Base-by-base conservation (phyloP, 1,140 invertebrate species). In the Drosophila willistoni region DNA sequence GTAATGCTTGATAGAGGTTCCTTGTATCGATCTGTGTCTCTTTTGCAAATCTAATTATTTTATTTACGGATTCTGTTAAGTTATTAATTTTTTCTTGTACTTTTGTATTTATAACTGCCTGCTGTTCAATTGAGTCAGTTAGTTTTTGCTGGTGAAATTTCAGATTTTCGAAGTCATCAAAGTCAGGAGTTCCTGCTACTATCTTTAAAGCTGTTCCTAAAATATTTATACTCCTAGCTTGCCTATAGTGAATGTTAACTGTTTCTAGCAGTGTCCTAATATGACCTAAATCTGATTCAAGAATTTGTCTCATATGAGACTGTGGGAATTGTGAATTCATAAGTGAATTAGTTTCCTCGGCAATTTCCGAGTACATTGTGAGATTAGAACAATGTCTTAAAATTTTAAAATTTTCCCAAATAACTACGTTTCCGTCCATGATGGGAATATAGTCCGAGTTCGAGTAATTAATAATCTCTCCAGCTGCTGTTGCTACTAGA, bases 91-190 rank as follows among this genome's bases (percentile, higher is more conserved):
- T n/a, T 19, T 55, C 17, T 14, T 68, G 59, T 22, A 54, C 29
- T 39, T 29, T 62, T 25, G 44, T 39, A 39, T 60, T 71, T 47
- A 66, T 66, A 34, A 36, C 14, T 51, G 4, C 3, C 25, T 68
- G 41, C 14, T 51, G 12, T 13, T 61, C 7, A 33, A 61, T 59
- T 59, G 33, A 65, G 6, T 22, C 19, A 22, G 19, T 22, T 22
- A 22, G 19, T 22, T 22, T 22, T 22, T 22, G 19, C 29, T 71
- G 63, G 4, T 34, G 42, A 25, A 34, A 61, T 55, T 61, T 66
- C 14, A 66, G 3, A 17, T 71, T 17, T n/a, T 71, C 33, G 4
- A 54, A 72, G 33, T 73, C 57, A 3, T 76, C 64, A 55, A 68
- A 72, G 10, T 65, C 69, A 4, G 69, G 70, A 6, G 59, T 59